Evolutionary conservation across 1,140 invertebrate genomes (phyloP), one percentile per base, ranked within the genome.

Genomic region (Leptopilina boulardi): DNA sequence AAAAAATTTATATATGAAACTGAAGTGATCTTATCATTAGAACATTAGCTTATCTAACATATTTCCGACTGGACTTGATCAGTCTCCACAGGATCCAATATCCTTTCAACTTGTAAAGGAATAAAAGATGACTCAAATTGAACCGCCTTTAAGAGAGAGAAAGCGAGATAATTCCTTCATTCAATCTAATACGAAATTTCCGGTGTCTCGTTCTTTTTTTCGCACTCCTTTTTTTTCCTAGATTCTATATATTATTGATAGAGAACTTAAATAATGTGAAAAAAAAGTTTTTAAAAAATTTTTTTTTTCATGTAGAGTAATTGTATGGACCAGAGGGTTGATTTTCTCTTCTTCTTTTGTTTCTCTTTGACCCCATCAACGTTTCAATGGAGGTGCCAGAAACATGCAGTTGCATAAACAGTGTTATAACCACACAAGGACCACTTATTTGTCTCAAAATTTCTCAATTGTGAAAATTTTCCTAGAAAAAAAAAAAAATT

Each of bases 1-100:
- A n/a, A n/a, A n/a, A n/a, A n/a, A n/a, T n/a, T 44, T 15, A 3
- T 15, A 44, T n/a, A 42, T 11, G 1, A 44, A 44, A 26, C 21
- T 23, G 1, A 4, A 26, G 8, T 59, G 3, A 26, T 59, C 21
- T 23, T 59, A 26, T 23, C 21, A 13, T 4, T 10, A 10, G 21
- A 26, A 59, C 56, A 59, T 59, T 59, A 59, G 23, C 56, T 59
- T 26, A 59, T 59, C 56, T 30, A 21, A 59, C 11, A 30, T 59
- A 59, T 59, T 59, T 56, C 21, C 56, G 56, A 59, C 10, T 59
- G 56, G 56, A 59, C 56, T 13, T 6, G 56, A 23, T 26, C 21
- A 11, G 10, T 11, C n/a, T n/a, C 21, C 13, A 21, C 56, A 59
- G 4, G 21, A 59, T 30, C 56, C 56, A 59, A 59, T 59, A 59